phyloP scores from a whole-genome alignment of 2,113 vertebrate species.

The Phyllostomus discolor region DNA sequence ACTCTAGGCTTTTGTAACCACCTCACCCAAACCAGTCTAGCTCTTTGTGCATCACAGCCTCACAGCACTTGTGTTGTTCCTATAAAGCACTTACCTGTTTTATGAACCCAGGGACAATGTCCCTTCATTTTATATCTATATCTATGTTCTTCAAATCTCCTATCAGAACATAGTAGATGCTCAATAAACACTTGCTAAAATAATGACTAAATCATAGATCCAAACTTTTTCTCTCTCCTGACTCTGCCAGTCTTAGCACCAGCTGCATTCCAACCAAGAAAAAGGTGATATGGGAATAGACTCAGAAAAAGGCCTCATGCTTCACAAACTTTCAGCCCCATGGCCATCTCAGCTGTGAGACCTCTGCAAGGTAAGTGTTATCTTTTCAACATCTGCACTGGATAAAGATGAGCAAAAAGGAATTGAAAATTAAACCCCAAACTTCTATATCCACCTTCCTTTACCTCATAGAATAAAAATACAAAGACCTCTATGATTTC shows the following conservation, averaged over 20 bases:
- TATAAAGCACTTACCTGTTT: background rate
- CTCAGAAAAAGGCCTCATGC: background rate
- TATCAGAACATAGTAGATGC: background rate
- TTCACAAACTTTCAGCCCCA: background rate
- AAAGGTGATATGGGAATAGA: background rate
- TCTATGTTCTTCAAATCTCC: background rate
- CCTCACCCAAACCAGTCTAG: background rate
- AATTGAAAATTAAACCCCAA: background rate
- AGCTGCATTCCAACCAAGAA: background rate
- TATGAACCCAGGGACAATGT: background rate
- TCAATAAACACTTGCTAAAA: background rate
- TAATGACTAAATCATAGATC: background rate
- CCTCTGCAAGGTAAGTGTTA: background rate
- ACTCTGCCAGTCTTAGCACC: background rate
- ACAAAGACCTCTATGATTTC: background rate
- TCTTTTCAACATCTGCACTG: background rate
- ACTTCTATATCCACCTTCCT: background rate
- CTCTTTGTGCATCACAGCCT: background rate
- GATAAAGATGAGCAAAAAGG: background rate
- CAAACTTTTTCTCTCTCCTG: background rate
- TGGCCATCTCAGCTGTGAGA: background rate
- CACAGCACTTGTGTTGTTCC: background rate
- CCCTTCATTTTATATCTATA: background rate
- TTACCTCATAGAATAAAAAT: background rate
- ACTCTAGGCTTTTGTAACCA: background rate